These are phyloP conservation scores for Laodelphax striatellus DNA, from an alignment of 1,140 invertebrate genomes.

Conservation along the genomic window DNA sequence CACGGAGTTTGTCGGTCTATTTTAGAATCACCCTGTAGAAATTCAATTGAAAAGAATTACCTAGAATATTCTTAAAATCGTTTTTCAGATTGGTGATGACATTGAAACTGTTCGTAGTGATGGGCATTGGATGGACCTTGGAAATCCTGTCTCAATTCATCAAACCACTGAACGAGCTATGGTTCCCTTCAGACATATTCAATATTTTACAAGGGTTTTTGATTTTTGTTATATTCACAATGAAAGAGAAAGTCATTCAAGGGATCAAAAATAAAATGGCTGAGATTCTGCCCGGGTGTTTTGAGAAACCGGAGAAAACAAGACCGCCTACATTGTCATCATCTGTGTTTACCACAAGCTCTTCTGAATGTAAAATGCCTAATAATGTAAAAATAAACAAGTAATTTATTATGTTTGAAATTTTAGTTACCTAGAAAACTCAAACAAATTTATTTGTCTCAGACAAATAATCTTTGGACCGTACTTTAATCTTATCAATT, in stretches of 20 bases:
- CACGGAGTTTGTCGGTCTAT: too few relatives aligned
- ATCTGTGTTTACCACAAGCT: not conserved
- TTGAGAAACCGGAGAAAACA: not conserved
- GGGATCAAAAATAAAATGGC: conserved; percentile 31
- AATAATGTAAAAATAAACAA: too few relatives aligned
- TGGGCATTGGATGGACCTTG: conserved; percentile 58
- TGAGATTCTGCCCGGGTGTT: not conserved
- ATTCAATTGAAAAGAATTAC: too few relatives aligned
- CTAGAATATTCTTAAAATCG: too few relatives aligned
- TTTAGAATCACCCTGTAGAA: too few relatives aligned
- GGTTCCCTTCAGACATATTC: conserved; percentile 42
- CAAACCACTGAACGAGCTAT: conserved; percentile 32
- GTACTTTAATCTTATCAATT: too few relatives aligned
- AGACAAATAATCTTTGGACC: too few relatives aligned
- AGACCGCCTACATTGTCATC: not conserved
- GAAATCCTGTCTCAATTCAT: conserved; percentile 47
- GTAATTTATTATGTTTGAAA: too few relatives aligned
- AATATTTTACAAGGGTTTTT: conserved; percentile 50
- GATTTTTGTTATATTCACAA: conserved; percentile 51
- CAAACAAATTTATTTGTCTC: too few relatives aligned
- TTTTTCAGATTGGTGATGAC: conserved; percentile 49
- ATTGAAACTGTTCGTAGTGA: conserved; percentile 58
- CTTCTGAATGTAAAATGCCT: not conserved
- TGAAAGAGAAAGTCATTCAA: conserved; percentile 44
- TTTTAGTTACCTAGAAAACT: too few relatives aligned